Percentiles rank a stretch among this genome's conserved stretches.
Conservation (phyloP, 2,888 invertebrate genomes). For the Pandemis heparana region DNA sequence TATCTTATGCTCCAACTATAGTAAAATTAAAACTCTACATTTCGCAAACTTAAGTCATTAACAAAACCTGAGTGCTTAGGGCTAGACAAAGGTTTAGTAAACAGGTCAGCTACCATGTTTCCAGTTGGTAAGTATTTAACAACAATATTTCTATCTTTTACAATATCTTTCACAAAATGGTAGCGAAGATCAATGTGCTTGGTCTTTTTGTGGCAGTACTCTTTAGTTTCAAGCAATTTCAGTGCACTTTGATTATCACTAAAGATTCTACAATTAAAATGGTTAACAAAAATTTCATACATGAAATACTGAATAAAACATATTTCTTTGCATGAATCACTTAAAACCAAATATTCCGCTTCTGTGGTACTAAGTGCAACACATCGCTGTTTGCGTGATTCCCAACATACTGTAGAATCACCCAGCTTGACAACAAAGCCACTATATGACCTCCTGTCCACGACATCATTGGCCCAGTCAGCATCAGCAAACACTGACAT, state of each 20-base stretch:
- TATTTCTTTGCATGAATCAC: constrained; percentile 44
- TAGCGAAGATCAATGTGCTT: constrained; percentile 22
- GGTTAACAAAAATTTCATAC: constrained; percentile 25
- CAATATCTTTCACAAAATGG: constrained; percentile 40
- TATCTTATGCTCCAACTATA: not conserved
- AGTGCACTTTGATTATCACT: constrained; percentile 44
- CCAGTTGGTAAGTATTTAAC: no score
- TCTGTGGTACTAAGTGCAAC: constrained; percentile 45
- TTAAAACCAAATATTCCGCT: constrained; percentile 47
- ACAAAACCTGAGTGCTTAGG: no score
- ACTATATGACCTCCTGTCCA: constrained; percentile 47
- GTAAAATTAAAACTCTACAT: not conserved
- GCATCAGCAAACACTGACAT: constrained; percentile 41
- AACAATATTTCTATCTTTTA: not conserved
- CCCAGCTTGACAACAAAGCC: constrained; percentile 45
- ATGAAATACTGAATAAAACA: constrained; percentile 29
- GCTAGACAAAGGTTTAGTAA: no score
- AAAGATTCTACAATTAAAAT: constrained; percentile 18
- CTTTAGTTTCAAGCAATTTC: constrained; percentile 35
- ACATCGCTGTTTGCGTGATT: constrained; percentile 44
- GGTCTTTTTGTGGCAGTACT: constrained; percentile 41
- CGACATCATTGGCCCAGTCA: constrained; percentile 43
- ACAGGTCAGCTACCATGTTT: no score
- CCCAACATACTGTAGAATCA: constrained; percentile 41
- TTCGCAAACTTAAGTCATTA: no score